phyloP scores from a whole-genome alignment of 2,113 vertebrate species.

The Python bivittatus region DNA sequence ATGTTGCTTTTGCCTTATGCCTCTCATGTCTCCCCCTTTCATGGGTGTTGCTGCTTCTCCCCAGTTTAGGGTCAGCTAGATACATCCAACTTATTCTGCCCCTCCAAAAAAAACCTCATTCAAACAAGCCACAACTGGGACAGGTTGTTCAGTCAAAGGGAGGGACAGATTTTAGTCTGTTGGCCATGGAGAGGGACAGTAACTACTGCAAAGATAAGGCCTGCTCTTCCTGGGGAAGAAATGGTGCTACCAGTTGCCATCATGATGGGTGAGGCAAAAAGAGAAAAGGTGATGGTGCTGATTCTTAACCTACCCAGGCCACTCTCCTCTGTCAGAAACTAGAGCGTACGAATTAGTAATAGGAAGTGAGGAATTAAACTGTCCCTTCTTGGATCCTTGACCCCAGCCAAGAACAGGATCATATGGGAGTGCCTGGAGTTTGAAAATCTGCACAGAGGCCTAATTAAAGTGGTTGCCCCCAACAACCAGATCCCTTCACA shows the following conservation, averaged over 20 bases:
- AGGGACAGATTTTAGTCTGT: not conserved
- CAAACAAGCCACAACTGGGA: not conserved
- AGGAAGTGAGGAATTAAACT: no score
- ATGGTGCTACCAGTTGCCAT: not conserved
- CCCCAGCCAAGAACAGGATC: no score
- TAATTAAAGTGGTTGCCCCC: no score
- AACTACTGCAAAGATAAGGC: not conserved
- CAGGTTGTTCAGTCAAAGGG: not conserved
- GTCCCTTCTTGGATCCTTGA: no score
- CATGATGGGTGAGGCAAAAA: no score
- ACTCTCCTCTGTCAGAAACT: not conserved
- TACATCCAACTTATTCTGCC: not conserved
- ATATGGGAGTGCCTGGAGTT: no score
- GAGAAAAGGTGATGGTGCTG: no score
- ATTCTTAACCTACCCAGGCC: no score
- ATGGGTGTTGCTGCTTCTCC: not conserved
- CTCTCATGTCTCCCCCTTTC: not conserved
- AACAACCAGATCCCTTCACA: no score
- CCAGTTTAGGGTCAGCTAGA: not conserved
- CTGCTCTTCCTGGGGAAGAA: not conserved
- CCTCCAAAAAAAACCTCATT: not conserved
- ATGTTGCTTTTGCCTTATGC: not conserved
- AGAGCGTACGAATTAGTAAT: not conserved
- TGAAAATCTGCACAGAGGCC: no score
- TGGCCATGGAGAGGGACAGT: not conserved